Evolutionary conservation across 2,797 vertebrate genomes (phyloP).

Genomic region (Cynopterus sphinx): DNA sequence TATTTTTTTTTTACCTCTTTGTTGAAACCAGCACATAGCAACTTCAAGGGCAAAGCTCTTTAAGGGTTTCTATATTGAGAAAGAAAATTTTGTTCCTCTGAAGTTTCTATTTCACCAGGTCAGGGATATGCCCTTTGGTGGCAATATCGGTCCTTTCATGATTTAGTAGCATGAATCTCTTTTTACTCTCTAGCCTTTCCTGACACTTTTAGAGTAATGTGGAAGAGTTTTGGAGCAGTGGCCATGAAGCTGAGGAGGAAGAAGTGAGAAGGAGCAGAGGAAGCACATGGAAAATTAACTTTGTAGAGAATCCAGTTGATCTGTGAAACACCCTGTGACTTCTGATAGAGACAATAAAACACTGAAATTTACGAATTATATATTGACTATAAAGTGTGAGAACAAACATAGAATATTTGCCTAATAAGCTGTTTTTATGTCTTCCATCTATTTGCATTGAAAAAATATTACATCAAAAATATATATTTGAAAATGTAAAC

Average conservation of each 20-base stretch:
- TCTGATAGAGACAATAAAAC: background rate
- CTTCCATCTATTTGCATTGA: background rate
- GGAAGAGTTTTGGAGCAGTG: background rate
- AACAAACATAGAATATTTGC: background rate
- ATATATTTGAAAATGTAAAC: background rate
- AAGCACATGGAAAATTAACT: background rate
- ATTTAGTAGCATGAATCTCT: background rate
- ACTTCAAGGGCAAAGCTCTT: background rate
- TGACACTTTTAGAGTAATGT: background rate
- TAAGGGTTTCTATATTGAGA: background rate
- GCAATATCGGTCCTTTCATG: background rate
- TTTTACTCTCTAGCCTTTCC: background rate
- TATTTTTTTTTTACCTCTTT: background rate
- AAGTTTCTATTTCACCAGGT: background rate
- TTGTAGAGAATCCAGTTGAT: background rate
- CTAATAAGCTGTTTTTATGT: background rate
- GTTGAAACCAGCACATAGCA: background rate
- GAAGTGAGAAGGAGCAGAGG: background rate
- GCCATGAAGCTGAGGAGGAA: accelerated
- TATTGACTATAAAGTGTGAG: background rate
- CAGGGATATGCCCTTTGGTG: background rate
- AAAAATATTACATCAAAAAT: background rate
- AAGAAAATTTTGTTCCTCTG: background rate
- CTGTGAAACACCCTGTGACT: background rate
- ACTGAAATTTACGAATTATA: background rate